Evolutionary conservation across 2,113 vertebrate species (phyloP).

Genomic region (Myanophis thanlyinensis): DNA sequence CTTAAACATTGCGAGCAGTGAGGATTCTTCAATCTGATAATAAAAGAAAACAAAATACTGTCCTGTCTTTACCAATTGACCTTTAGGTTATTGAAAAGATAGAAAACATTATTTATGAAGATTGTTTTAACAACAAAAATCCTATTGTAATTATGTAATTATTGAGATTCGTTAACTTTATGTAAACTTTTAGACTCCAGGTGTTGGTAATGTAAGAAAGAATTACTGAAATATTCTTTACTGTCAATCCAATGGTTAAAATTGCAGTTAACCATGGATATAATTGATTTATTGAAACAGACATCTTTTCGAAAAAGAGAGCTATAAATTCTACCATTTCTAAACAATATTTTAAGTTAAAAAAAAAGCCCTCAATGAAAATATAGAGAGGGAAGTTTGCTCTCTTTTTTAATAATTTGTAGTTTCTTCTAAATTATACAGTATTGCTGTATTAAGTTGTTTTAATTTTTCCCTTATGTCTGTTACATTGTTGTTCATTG

Average conservation of each 20-base stretch:
- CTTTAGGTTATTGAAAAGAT: slow-evolving; percentile 71
- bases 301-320: slow-evolving; percentile 63
- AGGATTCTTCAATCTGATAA: slow-evolving; percentile 65
- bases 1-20: slow-evolving; percentile 70
- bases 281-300: slow-evolving; percentile 65
- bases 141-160: slow-evolving; percentile 73
- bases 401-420: slow-evolving; percentile 49
- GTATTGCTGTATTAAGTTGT: slow-evolving; percentile 64
- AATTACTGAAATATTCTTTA: slow-evolving; percentile 63
- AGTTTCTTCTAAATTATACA: slow-evolving; percentile 57
- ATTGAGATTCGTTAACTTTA: slow-evolving; percentile 62
- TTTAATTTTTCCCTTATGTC: slow-evolving; percentile 67
- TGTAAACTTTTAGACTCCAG: slow-evolving; percentile 75
- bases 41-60: slow-evolving; percentile 56
- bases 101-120: slow-evolving; percentile 75
- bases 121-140: slow-evolving; percentile 74
- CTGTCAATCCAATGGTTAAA: slow-evolving; percentile 61
- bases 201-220: slow-evolving; percentile 71
- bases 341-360: slow-evolving; percentile 63
- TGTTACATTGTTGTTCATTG: slow-evolving; percentile 64
- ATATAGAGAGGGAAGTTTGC: slow-evolving; percentile 51
- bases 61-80: slow-evolving; percentile 66
- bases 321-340: slow-evolving; percentile 61
- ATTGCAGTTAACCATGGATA: slow-evolving; percentile 40
- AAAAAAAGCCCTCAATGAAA: slow-evolving; percentile 63